Conservation (phyloP, 2,797 vertebrate species). For the Manis crassicaudata region DNA sequence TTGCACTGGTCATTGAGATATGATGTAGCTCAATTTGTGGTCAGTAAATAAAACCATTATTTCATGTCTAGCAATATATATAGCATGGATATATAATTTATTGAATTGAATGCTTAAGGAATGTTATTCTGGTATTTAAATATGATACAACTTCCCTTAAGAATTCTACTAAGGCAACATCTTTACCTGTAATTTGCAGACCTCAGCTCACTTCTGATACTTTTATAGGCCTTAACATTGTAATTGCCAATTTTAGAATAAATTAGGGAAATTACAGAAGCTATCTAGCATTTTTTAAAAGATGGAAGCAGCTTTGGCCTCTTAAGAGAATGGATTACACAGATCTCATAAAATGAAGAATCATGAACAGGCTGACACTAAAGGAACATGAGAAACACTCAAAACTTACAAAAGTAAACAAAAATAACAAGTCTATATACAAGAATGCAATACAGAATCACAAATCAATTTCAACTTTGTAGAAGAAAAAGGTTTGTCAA, state of each 20-base stretch:
- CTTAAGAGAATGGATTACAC: conserved; percentile 80
- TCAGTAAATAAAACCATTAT: conserved; percentile 31
- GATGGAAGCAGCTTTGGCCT: conserved; percentile 79
- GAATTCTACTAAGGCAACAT: conserved; percentile 25
- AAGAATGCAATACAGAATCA: conserved; percentile 71
- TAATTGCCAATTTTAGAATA: conserved; percentile 66
- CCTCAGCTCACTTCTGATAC: conserved; percentile 9
- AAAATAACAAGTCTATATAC: conserved; percentile 80
- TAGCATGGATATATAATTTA: conserved; percentile 2
- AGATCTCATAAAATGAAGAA: conserved; percentile 83
- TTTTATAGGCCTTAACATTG: conserved; percentile 3
- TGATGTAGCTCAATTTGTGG: not conserved
- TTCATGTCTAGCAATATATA: conserved; percentile 32
- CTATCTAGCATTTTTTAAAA: conserved; percentile 75
- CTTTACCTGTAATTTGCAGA: conserved; percentile 17
- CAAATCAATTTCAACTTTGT: conserved; percentile 80
- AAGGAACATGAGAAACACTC: conserved; percentile 78
- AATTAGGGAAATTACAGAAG: conserved; percentile 76
- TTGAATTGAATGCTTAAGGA: not conserved
- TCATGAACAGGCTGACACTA: conserved; percentile 80
- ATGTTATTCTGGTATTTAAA: conserved; percentile 50
- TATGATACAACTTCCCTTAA: conserved; percentile 31
- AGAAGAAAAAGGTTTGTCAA: conserved; percentile 68
- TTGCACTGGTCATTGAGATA: not conserved
- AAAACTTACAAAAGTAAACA: conserved; percentile 81